Base-by-base conservation (phyloP, 2,888 invertebrate species). In the Spodoptera picta region DNA sequence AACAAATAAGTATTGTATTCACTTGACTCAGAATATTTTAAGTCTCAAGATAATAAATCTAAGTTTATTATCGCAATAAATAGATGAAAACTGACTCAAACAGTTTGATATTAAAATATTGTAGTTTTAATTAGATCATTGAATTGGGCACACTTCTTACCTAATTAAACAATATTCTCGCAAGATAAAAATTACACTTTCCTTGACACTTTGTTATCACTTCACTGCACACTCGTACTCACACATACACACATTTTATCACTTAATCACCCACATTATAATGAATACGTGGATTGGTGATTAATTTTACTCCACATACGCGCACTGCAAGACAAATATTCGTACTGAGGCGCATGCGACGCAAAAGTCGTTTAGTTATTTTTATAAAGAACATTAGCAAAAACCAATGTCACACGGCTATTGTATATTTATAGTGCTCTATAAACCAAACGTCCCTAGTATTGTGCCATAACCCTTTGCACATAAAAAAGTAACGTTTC, bases 341-440 rank as follows among this genome's bases (percentile, higher is more conserved):
- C 73, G 67, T 89, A 93, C 94, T 93, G 90, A 92, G 83, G 73
- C 73, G 77, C 83, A 81, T 81, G 83, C 84, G 80, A 80, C 27
- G 82, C 80, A 84, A 84, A 19, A 83, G 80, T 77, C 83, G 83
- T 86, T 82, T 76, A 73, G 85, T 82, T 88, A 81, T 90, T 90
- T 91, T 89, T 91, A 86, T 87, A 89, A 66, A 88, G 83, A 84
- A 79, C 87, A 92, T 90, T 90, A 89, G 88, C 86, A 85, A 81
- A 86, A 85, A 77, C 81, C 84, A 88, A 90, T 89, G 90, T 89
- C 87, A 83, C 81, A 82, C 78, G 64, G 79, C 88, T 81, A 88
- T 94, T 93, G 92, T 92, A 76, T 80, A 83, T 82, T 88, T 88
- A 91, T 88, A 91, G 88, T 90, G 75, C 87, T 85, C 91, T 87